A percentile compares a stretch with the other conserved stretches of the same genome.
These are phyloP conservation scores for Drosophila robusta DNA, from an alignment of 2,888 invertebrate genomes.

Conservation along the genomic window DNA sequence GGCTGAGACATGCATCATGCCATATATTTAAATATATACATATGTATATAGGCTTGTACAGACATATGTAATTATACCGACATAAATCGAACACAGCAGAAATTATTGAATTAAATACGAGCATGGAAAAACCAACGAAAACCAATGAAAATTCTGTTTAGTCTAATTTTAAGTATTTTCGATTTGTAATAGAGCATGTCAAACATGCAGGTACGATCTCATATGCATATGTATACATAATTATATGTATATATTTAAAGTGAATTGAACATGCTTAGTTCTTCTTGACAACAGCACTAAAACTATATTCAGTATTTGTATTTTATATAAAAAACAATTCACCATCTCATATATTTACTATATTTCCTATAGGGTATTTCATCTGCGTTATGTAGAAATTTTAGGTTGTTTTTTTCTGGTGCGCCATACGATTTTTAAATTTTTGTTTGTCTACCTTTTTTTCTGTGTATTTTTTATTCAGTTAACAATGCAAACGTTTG, in stretches of 20 bases:
- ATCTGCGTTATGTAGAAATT: background rate
- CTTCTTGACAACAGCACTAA: too few relatives aligned
- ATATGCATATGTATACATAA: too few relatives aligned
- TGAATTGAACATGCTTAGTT: too few relatives aligned
- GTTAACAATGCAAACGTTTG: constrained; percentile 59
- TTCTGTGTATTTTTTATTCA: constrained; percentile 4
- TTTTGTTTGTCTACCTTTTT: constrained; percentile 4
- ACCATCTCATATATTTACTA: background rate
- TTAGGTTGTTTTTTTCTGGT: background rate
- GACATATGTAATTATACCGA: constrained; percentile 11
- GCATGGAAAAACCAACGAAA: constrained; percentile 23
- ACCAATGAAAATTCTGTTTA: constrained; percentile 23
- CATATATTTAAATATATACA: constrained; percentile 1
- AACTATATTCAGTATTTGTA: too few relatives aligned
- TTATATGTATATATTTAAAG: too few relatives aligned
- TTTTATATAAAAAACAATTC: background rate
- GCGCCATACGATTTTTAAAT: background rate
- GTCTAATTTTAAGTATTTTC: background rate
- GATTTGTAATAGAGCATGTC: background rate
- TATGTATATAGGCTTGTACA: constrained; percentile 11
- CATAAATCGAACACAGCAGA: constrained; percentile 38
- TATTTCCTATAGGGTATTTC: constrained; percentile 1
- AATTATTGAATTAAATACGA: constrained; percentile 47
- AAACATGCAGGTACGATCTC: background rate
- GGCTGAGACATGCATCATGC: constrained; percentile 39